Evolutionary conservation across 2,797 vertebrate genomes (phyloP).

Genomic region (Pipistrellus pygmaeus): DNA sequence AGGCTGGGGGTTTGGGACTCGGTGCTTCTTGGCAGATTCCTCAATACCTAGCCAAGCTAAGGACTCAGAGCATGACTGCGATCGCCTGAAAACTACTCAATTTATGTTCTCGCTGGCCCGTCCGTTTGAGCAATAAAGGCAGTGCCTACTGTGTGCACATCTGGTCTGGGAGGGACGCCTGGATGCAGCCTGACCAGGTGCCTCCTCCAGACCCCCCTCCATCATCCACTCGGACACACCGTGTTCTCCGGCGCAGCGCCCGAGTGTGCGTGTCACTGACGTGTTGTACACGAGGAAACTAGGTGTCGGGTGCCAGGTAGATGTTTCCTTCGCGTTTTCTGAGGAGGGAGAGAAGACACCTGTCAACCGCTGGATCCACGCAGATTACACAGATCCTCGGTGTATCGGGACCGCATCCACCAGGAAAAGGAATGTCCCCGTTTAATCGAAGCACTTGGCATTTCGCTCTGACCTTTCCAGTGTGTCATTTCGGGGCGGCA

Average conservation of each 20-base stretch:
- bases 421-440: background rate
- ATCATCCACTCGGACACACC: slow-evolving; percentile 5
- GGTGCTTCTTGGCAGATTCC: background rate
- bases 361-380: slow-evolving; percentile 80
- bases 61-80: background rate
- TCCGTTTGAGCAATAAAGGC: background rate
- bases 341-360: slow-evolving; percentile 79
- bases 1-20: background rate
- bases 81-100: background rate
- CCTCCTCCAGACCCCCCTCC: background rate
- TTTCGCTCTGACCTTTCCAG: slow-evolving; percentile 85
- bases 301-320: slow-evolving; percentile 78
- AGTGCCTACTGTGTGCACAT: background rate
- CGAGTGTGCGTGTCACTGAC: slow-evolving; percentile 71
- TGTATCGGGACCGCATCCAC: background rate
- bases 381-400: slow-evolving; percentile 30
- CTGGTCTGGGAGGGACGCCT: background rate
- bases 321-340: slow-evolving; percentile 80
- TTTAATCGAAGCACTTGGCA: slow-evolving; percentile 76
- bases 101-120: background rate
- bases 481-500: slow-evolving; percentile 75
- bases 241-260: slow-evolving; percentile 46
- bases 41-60: fast-evolving
- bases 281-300: slow-evolving; percentile 74
- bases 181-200: fast-evolving